Base-by-base conservation (phyloP, 1,140 invertebrate species). In the Ceratina calcarata region DNA sequence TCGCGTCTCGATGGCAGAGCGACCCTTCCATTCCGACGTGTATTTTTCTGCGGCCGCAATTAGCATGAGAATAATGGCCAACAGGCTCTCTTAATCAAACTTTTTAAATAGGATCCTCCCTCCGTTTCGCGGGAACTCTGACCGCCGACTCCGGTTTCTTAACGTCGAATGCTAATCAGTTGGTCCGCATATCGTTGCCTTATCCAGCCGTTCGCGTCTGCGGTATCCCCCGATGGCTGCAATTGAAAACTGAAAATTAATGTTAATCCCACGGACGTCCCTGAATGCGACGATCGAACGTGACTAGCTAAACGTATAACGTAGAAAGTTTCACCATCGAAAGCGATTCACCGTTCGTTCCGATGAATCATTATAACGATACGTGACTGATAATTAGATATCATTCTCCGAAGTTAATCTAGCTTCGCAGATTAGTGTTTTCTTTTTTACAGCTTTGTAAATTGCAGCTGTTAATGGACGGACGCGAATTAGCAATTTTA, bases 11-110 rank as follows among this genome's bases (percentile, higher is more conserved):
- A 37, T 65, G 58, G 16, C 24, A 66, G 68, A 57, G 8, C 37
- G 51, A 49, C 84, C 57, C 76, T 87, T 80, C 82, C 87, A 83
- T 83, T 82, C 81, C 83, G 70, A 80, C 88, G 86, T 85, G 70
- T 87, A 88, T 87, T 90, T 89, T 90, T 81, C 76, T 80, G 15
- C 67, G 70, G 24, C 32, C 74, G 86, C 87, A 91, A 91, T 91
- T 91, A 91, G 87, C 90, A 91, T 91, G 89, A 91, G 90, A 91
- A 91, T 91, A 91, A 91, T 91, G 66, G 76, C 60, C 18, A 37
- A 67, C 55, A 60, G 73, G 87, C 72, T 87, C 88, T 91, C 90
- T 90, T 91, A 91, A 91, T 91, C 90, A 91, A 91, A 91, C 90
- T 88, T 91, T 91, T 91, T 91, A 91, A 91, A 91, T 90, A 86